Evolutionary conservation across 92 coral and sea anemone genomes (phyloP), one percentile per base, ranked within the genome.

Genomic region (Nematostella vectensis): DNA sequence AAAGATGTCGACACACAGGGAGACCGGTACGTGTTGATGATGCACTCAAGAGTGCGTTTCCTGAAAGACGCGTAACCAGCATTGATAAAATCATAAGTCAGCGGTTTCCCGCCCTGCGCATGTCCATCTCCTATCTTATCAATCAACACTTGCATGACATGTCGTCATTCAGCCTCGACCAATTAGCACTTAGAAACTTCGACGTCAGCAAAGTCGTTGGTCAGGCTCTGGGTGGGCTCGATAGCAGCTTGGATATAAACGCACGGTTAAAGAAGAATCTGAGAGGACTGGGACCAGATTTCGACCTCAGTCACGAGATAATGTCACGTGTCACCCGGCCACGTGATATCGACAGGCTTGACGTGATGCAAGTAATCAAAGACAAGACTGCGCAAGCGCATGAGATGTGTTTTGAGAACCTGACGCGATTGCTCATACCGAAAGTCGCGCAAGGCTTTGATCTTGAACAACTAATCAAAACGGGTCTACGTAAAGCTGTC

Each of bases 81-180:
- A 29, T 65, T 17, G 71, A 65, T 36, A 65, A 44, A 15, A 62
- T 65, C 10, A 57, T 65, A 11, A 65, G 44, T 19, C 17, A 25
- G 10, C 25, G 24, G 0, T 27, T 31, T 11, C 71, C 71, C 39
- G 37, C 29, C 27, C 71, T 65, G 4, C 36, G 25, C 26, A n/a
- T 36, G 13, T 40, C 44, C 51, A 52, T 65, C 20, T 26, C 62
- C 13, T 22, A 11, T 8, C 13, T 53, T 2, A 26, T 65, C 3
- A 42, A 65, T 17, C 27, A 4, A 18, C 51, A 55, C 20, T 44
- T 65, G 2, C 40, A 54, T 9, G 39, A 44, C 28, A 50, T 65
- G 26, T 4, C 43, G 1, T 17, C 43, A 26, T 40, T n/a, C 31
- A 20, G 37, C 20, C 1, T 54, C 24, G 50, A 65, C 26, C 9